Evolutionary conservation across 2,113 vertebrate species (phyloP).

Genomic region (Phodopus roborovskii): DNA sequence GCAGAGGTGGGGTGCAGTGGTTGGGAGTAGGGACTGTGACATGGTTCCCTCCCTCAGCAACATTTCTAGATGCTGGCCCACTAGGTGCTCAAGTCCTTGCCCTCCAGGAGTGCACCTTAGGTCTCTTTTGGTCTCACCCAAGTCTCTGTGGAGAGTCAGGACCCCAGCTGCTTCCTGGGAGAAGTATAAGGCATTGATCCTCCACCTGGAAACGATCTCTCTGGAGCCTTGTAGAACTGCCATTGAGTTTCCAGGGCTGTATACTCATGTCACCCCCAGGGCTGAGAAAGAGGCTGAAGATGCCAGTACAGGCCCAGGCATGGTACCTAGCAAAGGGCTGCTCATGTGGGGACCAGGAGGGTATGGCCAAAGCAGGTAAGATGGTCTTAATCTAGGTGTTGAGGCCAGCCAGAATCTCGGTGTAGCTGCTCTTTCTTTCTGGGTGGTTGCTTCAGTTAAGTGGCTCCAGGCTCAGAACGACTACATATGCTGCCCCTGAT

Average conservation of each 20-base stretch:
- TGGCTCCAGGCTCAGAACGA: not conserved
- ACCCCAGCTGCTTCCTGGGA: not conserved
- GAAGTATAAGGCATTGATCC: too few species aligned
- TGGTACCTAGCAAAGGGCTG: too few species aligned
- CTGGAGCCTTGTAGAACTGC: not conserved
- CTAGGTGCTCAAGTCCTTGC: fast-evolving
- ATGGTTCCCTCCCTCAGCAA: too few species aligned
- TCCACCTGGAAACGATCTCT: not conserved
- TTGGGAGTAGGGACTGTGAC: fast-evolving
- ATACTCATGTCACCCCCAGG: not conserved
- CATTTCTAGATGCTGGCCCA: not conserved
- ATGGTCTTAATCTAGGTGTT: not conserved
- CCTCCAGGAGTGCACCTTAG: fast-evolving
- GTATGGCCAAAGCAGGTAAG: fast-evolving
- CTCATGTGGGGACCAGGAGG: not conserved
- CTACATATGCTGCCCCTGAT: slow-evolving; percentile 16
- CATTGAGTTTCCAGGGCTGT: not conserved
- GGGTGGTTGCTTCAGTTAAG: not conserved
- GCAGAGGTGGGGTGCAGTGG: not conserved
- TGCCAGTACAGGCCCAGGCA: not conserved
- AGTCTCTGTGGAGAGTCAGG: not conserved
- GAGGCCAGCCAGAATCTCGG: not conserved
- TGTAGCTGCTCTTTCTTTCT: not conserved
- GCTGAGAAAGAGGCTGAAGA: not conserved
- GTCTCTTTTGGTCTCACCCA: too few species aligned